phyloP scores from a whole-genome alignment of 2,113 vertebrate genomes.

The Harpagus bidentatus region DNA sequence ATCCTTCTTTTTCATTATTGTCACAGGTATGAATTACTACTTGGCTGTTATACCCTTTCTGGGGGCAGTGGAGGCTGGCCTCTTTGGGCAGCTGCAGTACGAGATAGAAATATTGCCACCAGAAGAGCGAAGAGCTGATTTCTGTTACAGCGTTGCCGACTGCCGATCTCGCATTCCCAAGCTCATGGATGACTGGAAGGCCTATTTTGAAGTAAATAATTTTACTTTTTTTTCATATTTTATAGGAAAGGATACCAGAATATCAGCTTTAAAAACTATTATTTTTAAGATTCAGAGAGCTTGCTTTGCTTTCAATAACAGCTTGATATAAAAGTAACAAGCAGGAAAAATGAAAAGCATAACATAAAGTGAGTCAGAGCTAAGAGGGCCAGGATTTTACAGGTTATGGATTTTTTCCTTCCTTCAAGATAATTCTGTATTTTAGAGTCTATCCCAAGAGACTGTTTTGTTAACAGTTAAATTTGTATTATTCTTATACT shows the following conservation, averaged over 20 bases:
- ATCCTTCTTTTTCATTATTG: neutral
- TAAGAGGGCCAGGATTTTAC: neutral
- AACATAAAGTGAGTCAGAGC: neutral
- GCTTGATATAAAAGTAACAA: neutral
- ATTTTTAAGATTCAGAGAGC: neutral
- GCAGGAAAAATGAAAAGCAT: neutral
- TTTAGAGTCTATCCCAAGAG: neutral
- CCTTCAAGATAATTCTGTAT: neutral
- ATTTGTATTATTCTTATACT: neutral
- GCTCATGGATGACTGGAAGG: slow-evolving; percentile 68
- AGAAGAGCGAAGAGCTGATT: slow-evolving; percentile 7
- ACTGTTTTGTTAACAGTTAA: neutral
- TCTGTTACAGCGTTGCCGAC: slow-evolving; percentile 60
- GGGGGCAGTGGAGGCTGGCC: slow-evolving; percentile 70
- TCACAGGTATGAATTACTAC: slow-evolving; percentile 77
- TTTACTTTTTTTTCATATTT: neutral
- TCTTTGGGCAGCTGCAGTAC: slow-evolving; percentile 54
- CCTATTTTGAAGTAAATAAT: slow-evolving; percentile 71
- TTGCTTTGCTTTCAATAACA: neutral
- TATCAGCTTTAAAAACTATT: neutral
- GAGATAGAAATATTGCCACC: slow-evolving; percentile 64
- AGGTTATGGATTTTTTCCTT: neutral
- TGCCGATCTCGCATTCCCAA: slow-evolving; percentile 41
- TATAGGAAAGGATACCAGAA: neutral
- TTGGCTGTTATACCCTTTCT: slow-evolving; percentile 71